Base-by-base conservation (phyloP, 1,140 invertebrate species). In the Plectus sambesii region DNA sequence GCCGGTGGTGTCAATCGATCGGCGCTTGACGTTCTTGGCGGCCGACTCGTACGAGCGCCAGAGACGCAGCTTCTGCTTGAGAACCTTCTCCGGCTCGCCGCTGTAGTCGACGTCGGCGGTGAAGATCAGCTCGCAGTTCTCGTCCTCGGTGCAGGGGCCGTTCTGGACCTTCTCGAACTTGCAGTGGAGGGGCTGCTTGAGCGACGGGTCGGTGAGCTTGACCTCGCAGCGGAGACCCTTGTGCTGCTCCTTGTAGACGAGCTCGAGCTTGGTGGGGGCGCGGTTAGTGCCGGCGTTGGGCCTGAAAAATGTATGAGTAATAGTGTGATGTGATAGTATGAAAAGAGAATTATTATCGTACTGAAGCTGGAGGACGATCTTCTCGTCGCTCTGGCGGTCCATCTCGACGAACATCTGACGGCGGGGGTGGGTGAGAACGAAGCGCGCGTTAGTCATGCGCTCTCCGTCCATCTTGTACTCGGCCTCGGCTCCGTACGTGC, bases 181-280 rank as follows among this genome's bases (percentile, higher is more conserved):
- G 25, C 50, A 29, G 29, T 23, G 25, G 53, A 55, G 29, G 8
- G 53, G 47, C 24, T 54, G 20, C 20, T 27, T 55, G 42, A 55
- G 42, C 2, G 23, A 26, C 2, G 42, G 17, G 12, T 55, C 3
- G 12, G 41, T 37, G 26, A 54, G 6, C 2, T 42, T 29, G 30
- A 43, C 26, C 22, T 55, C 49, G 51, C 35, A 41, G 15, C 38
- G 35, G 25, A 55, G 5, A 2, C 5, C 8, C 43, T 50, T 37
- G 9, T 8, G 20, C 17, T 55, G 25, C 6, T 25, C 29, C 9
- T 25, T 27, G 19, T 53, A 12, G 20, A 53, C 33, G 17, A 38
- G 25, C 35, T 50, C 23, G n/a, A 53, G 42, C 5, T 43, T 52
- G 24, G 42, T 37, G 26, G 40, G 36, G 22, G 29, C 25, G 33